Evolutionary conservation across 2,888 invertebrate genomes (phyloP), one percentile per base, ranked within the genome.

Genomic region (Gibbula magus): DNA sequence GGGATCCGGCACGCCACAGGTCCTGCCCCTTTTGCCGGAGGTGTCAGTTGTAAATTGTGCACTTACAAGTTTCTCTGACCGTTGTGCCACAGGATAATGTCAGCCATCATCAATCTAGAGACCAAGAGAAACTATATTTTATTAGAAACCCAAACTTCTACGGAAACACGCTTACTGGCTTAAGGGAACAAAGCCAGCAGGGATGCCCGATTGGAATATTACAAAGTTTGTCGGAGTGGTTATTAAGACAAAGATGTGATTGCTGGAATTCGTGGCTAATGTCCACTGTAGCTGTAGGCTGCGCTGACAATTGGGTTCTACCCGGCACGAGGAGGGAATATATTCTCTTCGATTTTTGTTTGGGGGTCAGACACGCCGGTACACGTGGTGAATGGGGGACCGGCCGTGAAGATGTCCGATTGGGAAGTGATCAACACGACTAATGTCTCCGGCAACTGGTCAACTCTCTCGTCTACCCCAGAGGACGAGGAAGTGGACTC

Each of bases 401-500:
- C 35, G 25, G 32, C 29, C 10, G 25, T 29, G 32, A 75, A 53
- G 22, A 75, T 75, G 75, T 54, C 52, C 3, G 75, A 35, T 8
- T 51, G 20, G 25, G 8, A n/a, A 16, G 16, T 20, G 75, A 39
- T 29, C 20, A 54, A 54, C 75, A 29, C 39, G 61, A 66, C 61
- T 35, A 77, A 61, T 45, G 56, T 18, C 20, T 66, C 56, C 25
- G 22, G 56, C 61, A 61, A 35, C 22, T 70, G 70, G 70, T 70
- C 70, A 70, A 20, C 70, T 18, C 35, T 35, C 16, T 56, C 8
- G 22, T 25, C 39, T 25, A 52, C 7, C n/a, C 35, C 53, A 22
- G 74, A 77, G 13, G 75, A 76, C 16, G 54, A 67, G 4, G 79
- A 77, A 13, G 35, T 67, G 16, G 80, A 79, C 22, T 61, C 81